Percentiles rank a stretch among this genome's conserved stretches.
These are phyloP conservation scores for Phylloscopus trochiloides DNA, from an alignment of 2,113 vertebrate species.

Conservation along the genomic window DNA sequence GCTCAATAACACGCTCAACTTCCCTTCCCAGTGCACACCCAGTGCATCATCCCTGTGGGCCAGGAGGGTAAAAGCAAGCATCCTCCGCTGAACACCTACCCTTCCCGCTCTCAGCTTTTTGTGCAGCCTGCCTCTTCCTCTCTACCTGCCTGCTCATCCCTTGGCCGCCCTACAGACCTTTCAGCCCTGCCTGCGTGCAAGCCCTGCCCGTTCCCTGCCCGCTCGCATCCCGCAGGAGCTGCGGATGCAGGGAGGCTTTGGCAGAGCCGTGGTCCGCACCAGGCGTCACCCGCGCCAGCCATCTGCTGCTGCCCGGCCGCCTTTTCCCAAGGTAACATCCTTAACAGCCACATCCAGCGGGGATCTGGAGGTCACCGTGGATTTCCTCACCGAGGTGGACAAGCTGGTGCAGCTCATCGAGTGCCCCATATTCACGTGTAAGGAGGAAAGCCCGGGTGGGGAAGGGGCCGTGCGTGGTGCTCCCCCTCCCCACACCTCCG, in stretches of 20 bases:
- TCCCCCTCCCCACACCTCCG: neutral
- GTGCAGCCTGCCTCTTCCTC: neutral
- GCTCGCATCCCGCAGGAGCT: neutral
- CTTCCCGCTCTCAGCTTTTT: neutral
- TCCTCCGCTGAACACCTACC: neutral
- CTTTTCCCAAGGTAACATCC: neutral
- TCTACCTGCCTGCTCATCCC: neutral
- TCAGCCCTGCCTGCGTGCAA: neutral
- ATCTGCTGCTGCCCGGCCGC: neutral
- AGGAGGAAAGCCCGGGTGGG: neutral
- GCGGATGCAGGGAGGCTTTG: neutral
- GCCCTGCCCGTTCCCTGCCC: neutral
- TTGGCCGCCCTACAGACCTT: neutral
- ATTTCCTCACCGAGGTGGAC: conserved; percentile 97
- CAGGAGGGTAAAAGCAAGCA: neutral
- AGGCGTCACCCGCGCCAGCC: neutral
- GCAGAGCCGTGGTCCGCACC: accelerated
- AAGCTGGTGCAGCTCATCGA: conserved; percentile 97
- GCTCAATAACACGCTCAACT: neutral
- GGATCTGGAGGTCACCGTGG: conserved; percentile 94
- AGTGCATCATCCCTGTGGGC: accelerated
- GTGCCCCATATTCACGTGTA: conserved; percentile 97
- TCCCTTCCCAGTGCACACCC: neutral
- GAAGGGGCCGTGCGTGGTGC: neutral
- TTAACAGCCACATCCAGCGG: conserved; percentile 78